Evolutionary conservation across 2,797 vertebrate species (phyloP).

Genomic region (Borostomias antarcticus): DNA sequence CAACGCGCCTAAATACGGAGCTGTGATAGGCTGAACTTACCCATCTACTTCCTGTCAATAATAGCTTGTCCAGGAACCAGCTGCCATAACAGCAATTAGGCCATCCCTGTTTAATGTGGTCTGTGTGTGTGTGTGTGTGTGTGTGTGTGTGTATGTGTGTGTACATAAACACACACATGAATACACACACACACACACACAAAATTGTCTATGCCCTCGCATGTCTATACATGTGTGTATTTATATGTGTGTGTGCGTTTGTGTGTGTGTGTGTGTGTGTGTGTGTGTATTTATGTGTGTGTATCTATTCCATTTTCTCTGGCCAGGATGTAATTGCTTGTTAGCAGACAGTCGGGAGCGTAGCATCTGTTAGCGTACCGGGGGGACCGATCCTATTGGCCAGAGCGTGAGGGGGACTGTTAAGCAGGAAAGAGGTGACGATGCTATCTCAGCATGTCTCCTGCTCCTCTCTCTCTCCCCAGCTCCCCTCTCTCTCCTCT

Average conservation of each 20-base stretch:
- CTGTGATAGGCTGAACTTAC: constrained; percentile 28
- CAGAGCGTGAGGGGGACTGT: constrained; percentile 31
- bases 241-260: background rate
- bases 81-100: constrained; percentile 18
- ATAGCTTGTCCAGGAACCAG: constrained; percentile 38
- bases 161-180: too few species aligned
- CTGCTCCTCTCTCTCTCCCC: constrained; percentile 3
- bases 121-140: background rate
- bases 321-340: constrained; percentile 54
- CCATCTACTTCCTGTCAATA: constrained; percentile 52
- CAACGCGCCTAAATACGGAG: constrained; percentile 34
- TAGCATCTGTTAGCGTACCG: constrained; percentile 51
- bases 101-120: background rate
- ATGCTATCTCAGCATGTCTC: constrained; percentile 30
- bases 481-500: background rate
- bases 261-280: too few species aligned
- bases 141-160: background rate
- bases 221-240: constrained; percentile 1
- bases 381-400: constrained; percentile 38
- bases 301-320: constrained; percentile 27
- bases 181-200: too few species aligned
- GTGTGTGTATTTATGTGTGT: background rate
- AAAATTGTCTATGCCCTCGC: too few species aligned
- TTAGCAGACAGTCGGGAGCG: constrained; percentile 36
- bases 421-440: constrained; percentile 29